phyloP scores from a whole-genome alignment of 2,888 invertebrate genomes.

The Ectropis crepuscularia region DNA sequence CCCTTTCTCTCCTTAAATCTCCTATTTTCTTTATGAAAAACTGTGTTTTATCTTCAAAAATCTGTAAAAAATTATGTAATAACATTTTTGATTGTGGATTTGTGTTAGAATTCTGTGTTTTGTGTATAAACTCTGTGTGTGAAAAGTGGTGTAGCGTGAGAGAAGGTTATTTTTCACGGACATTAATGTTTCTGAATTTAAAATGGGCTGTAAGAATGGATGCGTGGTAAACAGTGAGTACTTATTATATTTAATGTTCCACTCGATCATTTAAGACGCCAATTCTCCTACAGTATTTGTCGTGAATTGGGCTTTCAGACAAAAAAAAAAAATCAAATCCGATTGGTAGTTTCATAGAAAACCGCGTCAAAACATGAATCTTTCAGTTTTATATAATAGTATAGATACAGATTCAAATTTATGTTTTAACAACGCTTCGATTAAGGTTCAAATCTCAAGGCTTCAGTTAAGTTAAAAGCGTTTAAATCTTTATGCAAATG shows the following conservation, averaged over 20 bases:
- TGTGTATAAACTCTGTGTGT: slow-evolving; percentile 27
- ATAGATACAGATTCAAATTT: no score
- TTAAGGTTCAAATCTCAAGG: no score
- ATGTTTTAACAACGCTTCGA: no score
- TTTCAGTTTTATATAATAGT: no score
- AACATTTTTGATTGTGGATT: slow-evolving; percentile 23
- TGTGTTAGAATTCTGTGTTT: slow-evolving; percentile 7
- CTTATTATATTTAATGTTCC: slow-evolving; percentile 12
- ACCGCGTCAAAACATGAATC: no score
- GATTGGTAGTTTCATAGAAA: no score
- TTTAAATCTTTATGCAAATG: not conserved
- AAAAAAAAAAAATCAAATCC: no score
- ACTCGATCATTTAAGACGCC: no score
- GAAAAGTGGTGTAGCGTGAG: slow-evolving; percentile 41
- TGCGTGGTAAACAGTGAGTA: slow-evolving; percentile 46
- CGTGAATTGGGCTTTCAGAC: no score
- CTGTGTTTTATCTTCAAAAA: slow-evolving; percentile 30
- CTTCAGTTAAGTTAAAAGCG: no score
- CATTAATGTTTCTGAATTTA: slow-evolving; percentile 46
- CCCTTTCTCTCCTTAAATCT: slow-evolving; percentile 51
- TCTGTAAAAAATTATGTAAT: slow-evolving; percentile 1
- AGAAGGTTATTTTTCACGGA: slow-evolving; percentile 48
- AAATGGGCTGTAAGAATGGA: slow-evolving; percentile 37
- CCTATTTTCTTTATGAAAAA: slow-evolving; percentile 63
- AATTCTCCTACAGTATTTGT: no score